Conservation (phyloP, 2,797 vertebrate genomes). For the Myotis daubentonii region DNA sequence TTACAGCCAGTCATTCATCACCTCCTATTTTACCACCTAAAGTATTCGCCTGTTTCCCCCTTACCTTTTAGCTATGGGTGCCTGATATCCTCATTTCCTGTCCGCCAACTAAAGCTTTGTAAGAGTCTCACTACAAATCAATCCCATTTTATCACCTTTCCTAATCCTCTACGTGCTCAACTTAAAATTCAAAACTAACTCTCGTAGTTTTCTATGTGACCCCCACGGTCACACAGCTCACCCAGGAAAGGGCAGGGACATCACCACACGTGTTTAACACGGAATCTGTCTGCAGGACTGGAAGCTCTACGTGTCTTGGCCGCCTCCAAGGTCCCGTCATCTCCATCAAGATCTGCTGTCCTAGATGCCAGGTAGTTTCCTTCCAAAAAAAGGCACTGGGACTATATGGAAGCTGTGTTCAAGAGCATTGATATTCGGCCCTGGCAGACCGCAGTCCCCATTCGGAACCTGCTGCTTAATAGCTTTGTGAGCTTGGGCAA, state of each 20-base stretch:
- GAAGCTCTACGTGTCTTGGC: background rate
- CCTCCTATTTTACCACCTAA: background rate
- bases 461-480: background rate
- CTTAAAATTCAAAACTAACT: slow-evolving; percentile 41
- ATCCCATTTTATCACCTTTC: background rate
- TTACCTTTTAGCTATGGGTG: background rate
- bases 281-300: background rate
- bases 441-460: background rate
- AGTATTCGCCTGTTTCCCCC: background rate
- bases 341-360: background rate
- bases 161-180: background rate
- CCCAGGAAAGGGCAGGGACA: background rate
- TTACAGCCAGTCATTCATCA: background rate
- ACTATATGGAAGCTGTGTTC: background rate
- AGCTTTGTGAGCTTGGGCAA: background rate
- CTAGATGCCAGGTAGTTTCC: background rate
- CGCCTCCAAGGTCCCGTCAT: background rate
- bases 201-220: background rate
- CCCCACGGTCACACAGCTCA: background rate
- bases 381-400: background rate
- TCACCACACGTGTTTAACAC: too few relatives aligned
- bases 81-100: background rate
- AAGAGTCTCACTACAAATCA: background rate
- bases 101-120: background rate
- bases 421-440: background rate